Evolutionary conservation across 2,888 invertebrate species (phyloP).

Genomic region (Calliopum simillimum): DNA sequence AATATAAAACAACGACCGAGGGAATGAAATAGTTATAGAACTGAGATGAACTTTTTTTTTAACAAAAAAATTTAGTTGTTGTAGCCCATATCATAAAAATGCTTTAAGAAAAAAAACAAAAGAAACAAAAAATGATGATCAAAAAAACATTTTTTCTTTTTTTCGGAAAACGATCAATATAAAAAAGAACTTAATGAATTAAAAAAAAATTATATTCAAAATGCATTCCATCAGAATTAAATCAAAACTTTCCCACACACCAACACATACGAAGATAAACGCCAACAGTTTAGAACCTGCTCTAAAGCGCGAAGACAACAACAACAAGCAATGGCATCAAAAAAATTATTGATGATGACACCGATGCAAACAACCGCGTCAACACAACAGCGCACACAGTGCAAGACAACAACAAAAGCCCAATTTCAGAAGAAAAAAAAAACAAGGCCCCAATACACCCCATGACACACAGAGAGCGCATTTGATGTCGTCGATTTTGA

Average conservation of each 20-base stretch:
- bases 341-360: slow-evolving; percentile 18
- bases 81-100: no score
- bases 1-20: no score
- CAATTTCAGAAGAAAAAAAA: no score
- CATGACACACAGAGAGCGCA: not conserved
- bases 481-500: no score
- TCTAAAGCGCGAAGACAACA: not conserved
- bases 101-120: no score
- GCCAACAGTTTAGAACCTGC: slow-evolving; percentile 9
- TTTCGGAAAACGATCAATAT: not conserved
- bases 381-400: slow-evolving; percentile 3
- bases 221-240: slow-evolving; percentile 21
- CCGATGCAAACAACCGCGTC: slow-evolving; percentile 15
- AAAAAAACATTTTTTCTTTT: no score
- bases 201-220: slow-evolving; percentile 3
- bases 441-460: not conserved
- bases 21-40: no score
- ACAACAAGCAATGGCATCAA: slow-evolving; percentile 6
- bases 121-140: no score
- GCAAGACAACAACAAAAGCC: no score
- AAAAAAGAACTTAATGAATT: not conserved
- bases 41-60: no score
- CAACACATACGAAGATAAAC: not conserved
- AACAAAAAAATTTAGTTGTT: no score
- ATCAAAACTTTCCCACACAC: slow-evolving; percentile 22